Evolutionary conservation across 1,140 invertebrate species (phyloP), one percentile per base, ranked within the genome.

Genomic region (Carposina sasakii): DNA sequence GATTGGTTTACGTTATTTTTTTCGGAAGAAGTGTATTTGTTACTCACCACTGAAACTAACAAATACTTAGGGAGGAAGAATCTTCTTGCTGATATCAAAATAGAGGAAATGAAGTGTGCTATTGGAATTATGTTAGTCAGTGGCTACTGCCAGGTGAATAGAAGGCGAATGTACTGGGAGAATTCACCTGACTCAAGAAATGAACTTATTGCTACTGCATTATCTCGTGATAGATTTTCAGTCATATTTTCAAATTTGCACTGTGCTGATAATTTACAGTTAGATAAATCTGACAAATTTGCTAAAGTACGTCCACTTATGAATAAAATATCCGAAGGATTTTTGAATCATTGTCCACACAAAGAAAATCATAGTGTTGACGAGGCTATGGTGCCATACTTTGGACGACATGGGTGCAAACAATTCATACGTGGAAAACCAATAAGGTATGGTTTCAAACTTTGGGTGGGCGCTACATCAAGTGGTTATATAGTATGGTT

Each of bases 361-460:
- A 9, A 41, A 41, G 39, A 41, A 15, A 2, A 23, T 41, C 22
- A 41, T 15, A 41, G 39, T 22, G 24, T 24, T 5, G 34, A 37
- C 34, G 34, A 37, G 13, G 34, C 34, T 3, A 37, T 37, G 34
- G 34, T 37, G 5, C 34, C 34, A 19, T 37, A 37, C 20, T 37
- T 19, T 19, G 34, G 34, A 4, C 16, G 34, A 2, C 34, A 41
- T 16, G 3, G 2, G 9, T 41, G 39, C 21, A 41, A 41, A 41
- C 39, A 41, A 24, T 41, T 41, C 13, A 41, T 41, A 15, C 39
- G 39, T 8, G 39, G 39, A 8, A 41, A 41, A 24, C 39, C 39
- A 6, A 37, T 37, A 17, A 4, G 34, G 16, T 37, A 19, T 15
- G 34, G 34, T 5, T 37, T 19, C 19, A 37, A 41, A 16, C 13